Evolutionary conservation across 2,797 vertebrate species (phyloP), one percentile per base, ranked within the genome.

Genomic region (Arnoldichthys spilopterus): DNA sequence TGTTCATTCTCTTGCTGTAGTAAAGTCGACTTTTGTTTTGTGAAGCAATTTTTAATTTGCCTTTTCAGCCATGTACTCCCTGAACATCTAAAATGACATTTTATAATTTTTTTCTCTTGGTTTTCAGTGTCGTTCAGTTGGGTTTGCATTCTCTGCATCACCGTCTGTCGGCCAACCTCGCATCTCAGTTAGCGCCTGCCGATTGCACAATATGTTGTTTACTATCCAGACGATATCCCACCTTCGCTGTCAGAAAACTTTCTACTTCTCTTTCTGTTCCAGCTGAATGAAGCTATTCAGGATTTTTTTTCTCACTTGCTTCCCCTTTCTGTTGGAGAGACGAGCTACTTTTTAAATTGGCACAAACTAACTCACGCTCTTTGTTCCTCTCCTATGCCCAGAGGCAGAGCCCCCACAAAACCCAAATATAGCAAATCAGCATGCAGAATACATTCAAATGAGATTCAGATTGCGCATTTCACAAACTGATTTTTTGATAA

Each of bases 401-500:
- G 40, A 76, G 77, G 77, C 77, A 61, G 59, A 72, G 51, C 72
- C 61, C 24, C 45, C 43, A 72, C 70, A 67, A 69, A 66, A 66
- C 34, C 49, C 51, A 53, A 70, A 67, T 45, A 72, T 76, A 67
- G 77, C 24, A 72, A 72, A 78, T 54, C 40, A 79, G 22, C 61
- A 76, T 68, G 69, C 37, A 47, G n/a, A 74, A 72, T 30, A 62
- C 61, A 49, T 74, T 77, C 72, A 78, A 71, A 75, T 71, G 58
- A 71, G 40, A 53, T 77, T 54, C 56, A 3, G 61, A 34, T 71
- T 24, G 49, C 22, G 53, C 20, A 20, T 61, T 40, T 40, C 51
- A 56, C 51, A 71, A 67, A 45, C 53, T 54, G 54, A 68, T 81
- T 34, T 24, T 45, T 67, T 69, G 15, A 77, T 32, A 59, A 54